Percentiles rank a stretch among this genome's conserved stretches.
Conservation (phyloP, 2,113 vertebrate species). For the Condylura cristata region DNA sequence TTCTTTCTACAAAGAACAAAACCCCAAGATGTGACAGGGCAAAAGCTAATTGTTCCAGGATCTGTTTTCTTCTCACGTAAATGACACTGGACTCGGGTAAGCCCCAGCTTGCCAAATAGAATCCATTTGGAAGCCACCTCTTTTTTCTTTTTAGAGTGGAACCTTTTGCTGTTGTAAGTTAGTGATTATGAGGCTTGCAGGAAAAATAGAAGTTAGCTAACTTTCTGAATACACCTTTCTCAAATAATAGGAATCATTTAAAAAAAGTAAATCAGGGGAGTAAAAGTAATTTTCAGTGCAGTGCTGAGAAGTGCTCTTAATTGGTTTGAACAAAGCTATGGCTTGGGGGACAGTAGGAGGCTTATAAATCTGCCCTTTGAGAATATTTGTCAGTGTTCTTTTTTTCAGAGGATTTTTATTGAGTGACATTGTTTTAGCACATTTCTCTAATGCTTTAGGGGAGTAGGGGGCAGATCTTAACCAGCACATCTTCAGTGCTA, state of each 20-base stretch:
- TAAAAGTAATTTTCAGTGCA: not conserved
- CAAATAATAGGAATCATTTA: conserved; percentile 5
- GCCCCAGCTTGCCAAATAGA: not conserved
- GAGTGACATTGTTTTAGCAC: too few species aligned
- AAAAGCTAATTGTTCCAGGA: not conserved
- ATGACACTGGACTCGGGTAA: not conserved
- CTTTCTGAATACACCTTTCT: not conserved
- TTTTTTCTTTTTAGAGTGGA: not conserved
- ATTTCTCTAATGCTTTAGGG: too few species aligned
- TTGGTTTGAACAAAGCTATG: conserved; percentile 32
- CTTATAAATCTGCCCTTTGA: not conserved
- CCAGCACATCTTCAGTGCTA: too few species aligned
- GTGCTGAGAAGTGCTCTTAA: not conserved
- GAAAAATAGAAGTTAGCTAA: not conserved
- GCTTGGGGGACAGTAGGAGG: not conserved
- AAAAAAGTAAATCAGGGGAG: not conserved
- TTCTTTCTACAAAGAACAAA: not conserved
- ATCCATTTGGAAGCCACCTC: not conserved
- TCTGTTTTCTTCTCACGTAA: not conserved
- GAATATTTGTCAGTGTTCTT: conserved; percentile 16
- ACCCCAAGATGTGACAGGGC: not conserved
- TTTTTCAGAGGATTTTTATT: not conserved
- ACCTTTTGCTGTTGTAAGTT: conserved; percentile 11
- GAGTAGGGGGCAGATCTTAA: too few species aligned
- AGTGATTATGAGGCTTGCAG: not conserved